Percentiles rank a stretch among this genome's conserved stretches.
Evolutionary conservation across 2,113 vertebrate genomes (phyloP).

Genomic region (Camelus dromedarius): DNA sequence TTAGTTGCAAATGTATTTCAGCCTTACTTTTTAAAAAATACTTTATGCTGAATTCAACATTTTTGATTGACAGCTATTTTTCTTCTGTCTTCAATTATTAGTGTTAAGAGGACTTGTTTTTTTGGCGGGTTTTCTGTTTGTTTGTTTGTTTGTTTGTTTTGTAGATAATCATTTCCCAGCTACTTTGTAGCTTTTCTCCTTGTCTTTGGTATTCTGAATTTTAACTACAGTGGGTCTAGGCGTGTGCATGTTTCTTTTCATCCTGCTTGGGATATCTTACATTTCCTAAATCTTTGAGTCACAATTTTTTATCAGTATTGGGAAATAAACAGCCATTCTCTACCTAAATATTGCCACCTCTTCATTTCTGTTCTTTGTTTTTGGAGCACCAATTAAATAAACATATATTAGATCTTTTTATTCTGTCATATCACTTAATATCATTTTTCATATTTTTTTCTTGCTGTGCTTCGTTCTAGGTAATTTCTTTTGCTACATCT

Average conservation of each 20-base stretch:
- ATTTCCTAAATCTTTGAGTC: slow-evolving; percentile 29
- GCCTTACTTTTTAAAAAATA: slow-evolving; percentile 24
- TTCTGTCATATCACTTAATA: slow-evolving; percentile 14
- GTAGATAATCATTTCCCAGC: neutral
- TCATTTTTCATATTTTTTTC: slow-evolving; percentile 13
- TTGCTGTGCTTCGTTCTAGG: neutral
- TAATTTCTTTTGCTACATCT: slow-evolving; percentile 1
- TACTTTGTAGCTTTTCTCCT: neutral
- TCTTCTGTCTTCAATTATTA: neutral
- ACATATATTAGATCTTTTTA: neutral
- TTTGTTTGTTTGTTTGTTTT: neutral
- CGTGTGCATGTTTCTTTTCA: neutral
- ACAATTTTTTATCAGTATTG: neutral
- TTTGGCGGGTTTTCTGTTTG: neutral
- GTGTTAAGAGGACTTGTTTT: neutral
- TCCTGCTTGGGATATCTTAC: neutral
- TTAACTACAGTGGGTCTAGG: neutral
- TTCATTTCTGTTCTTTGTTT: slow-evolving; percentile 21
- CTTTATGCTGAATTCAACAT: neutral
- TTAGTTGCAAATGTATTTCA: slow-evolving; percentile 8
- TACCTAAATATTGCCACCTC: neutral
- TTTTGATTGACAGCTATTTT: neutral
- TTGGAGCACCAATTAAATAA: neutral
- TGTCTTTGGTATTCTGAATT: slow-evolving; percentile 9
- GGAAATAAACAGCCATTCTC: neutral